Evolutionary conservation across 2,888 invertebrate genomes (phyloP), one percentile per base, ranked within the genome.

Genomic region (Acanthacorydalis orientalis): DNA sequence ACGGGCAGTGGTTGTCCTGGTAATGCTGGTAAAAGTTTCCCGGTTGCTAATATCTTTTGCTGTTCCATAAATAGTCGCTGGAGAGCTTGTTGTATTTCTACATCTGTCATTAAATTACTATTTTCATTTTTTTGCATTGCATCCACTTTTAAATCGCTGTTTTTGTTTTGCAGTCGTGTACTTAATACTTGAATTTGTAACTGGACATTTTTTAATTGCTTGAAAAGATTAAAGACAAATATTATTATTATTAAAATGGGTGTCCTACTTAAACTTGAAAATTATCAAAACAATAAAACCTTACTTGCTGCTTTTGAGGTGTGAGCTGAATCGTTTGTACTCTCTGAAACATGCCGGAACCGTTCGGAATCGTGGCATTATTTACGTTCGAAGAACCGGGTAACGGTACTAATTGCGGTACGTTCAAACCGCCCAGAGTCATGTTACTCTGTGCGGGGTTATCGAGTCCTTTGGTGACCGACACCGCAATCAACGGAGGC

Each of bases 291-390:
- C 43, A 14, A 7, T 9, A 32, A 23, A 35, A 33, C 34, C 43
- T 59, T 54, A 77, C 67, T 59, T 77, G 77, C 58, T 83, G 83
- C 57, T 82, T 83, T 56, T 82, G 81, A 10, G 79, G 77, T 12
- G 80, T 80, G 44, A 84, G 62, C 56, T 83, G 82, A 53, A 83
- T 82, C 9, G 81, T 80, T 58, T 81, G 82, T 47, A 82, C 77
- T 51, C 78, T 49, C 46, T 50, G 33, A 43, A 44, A 31, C 7
- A 37, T 12, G 37, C n/a, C n/a, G 38, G 39, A 16, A 48, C 31
- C 14, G 43, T 43, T 11, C 31, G 49, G 31, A 46, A 44, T 11
- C 46, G 51, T 32, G 48, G 45, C n/a, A 34, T 32, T 44, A 46
- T 43, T 43, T 33, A 44, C 41, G 7, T 50, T 43, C 40, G 50